These are phyloP conservation scores for Acrossocheilus wenchowensis DNA, from an alignment of 2,797 vertebrate genomes.

Conservation along the genomic window DNA sequence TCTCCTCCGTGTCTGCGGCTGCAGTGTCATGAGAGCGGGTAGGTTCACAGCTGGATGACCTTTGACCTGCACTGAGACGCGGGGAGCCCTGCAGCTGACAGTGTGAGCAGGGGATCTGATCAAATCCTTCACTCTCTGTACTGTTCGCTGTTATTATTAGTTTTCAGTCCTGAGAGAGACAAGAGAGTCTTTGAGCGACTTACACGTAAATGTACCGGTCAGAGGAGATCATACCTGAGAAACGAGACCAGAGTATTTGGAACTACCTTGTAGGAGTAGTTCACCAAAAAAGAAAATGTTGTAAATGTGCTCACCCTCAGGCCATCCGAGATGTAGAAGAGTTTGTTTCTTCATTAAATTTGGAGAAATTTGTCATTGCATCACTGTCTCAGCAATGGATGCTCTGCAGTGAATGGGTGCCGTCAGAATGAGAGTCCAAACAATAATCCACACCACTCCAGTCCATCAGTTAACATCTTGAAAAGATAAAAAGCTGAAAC, in stretches of 20 bases:
- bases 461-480: no score
- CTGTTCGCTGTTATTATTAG: slow-evolving; percentile 45
- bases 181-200: background rate
- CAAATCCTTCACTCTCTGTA: slow-evolving; percentile 52
- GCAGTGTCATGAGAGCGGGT: slow-evolving; percentile 72
- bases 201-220: background rate
- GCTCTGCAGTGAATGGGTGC: background rate
- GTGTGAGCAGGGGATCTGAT: slow-evolving; percentile 72
- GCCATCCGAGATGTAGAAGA: background rate
- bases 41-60: slow-evolving; percentile 81
- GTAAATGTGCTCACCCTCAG: background rate
- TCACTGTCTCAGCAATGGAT: background rate
- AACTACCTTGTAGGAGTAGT: background rate
- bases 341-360: background rate
- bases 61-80: slow-evolving; percentile 77
- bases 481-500: no score
- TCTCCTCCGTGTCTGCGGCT: slow-evolving; percentile 76
- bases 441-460: background rate
- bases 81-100: slow-evolving; percentile 79
- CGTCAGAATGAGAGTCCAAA: background rate
- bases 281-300: background rate
- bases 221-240: background rate
- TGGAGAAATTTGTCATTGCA: background rate
- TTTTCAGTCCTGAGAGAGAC: slow-evolving; percentile 1
- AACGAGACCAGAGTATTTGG: background rate